phyloP scores from a whole-genome alignment of 2,888 invertebrate species.

The Dryococelus australis region DNA sequence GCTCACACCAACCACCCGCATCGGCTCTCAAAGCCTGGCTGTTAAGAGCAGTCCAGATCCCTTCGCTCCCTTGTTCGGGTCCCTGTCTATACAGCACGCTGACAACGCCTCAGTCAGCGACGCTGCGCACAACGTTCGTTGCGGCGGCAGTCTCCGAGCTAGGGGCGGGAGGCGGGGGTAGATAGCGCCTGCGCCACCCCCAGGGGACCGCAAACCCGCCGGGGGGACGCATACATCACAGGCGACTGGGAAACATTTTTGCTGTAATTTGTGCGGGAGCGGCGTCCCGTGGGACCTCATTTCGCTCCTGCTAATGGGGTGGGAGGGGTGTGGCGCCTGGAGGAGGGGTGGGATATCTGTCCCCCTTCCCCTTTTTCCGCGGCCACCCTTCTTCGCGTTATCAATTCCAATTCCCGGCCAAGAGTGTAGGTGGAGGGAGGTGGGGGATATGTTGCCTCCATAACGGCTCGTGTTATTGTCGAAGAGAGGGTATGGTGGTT shows the following conservation, averaged over 20 bases:
- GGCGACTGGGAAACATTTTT: conserved; percentile 42
- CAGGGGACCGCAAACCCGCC: not conserved
- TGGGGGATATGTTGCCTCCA: conserved; percentile 33
- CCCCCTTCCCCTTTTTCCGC: too few relatives aligned
- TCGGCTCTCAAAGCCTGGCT: too few relatives aligned
- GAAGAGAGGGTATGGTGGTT: conserved; percentile 26
- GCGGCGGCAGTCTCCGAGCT: too few relatives aligned
- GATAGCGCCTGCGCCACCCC: not conserved
- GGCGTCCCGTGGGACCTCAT: conserved; percentile 44
- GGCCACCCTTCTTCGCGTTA: conserved; percentile 42
- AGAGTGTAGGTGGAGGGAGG: conserved; percentile 34
- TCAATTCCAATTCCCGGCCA: conserved; percentile 46
- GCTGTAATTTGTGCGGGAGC: conserved; percentile 46
- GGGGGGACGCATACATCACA: conserved; percentile 33
- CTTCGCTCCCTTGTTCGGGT: too few relatives aligned
- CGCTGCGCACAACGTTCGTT: too few relatives aligned
- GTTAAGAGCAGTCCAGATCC: too few relatives aligned
- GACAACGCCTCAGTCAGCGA: too few relatives aligned
- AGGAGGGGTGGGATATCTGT: too few relatives aligned
- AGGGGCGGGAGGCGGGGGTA: conserved; percentile 22
- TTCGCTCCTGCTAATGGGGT: conserved; percentile 46
- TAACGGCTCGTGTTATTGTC: conserved; percentile 44
- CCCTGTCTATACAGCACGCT: too few relatives aligned
- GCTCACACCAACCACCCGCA: too few relatives aligned
- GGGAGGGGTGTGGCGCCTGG: not conserved